phyloP scores from a whole-genome alignment of 2,113 vertebrate species.

The Mugil cephalus region DNA sequence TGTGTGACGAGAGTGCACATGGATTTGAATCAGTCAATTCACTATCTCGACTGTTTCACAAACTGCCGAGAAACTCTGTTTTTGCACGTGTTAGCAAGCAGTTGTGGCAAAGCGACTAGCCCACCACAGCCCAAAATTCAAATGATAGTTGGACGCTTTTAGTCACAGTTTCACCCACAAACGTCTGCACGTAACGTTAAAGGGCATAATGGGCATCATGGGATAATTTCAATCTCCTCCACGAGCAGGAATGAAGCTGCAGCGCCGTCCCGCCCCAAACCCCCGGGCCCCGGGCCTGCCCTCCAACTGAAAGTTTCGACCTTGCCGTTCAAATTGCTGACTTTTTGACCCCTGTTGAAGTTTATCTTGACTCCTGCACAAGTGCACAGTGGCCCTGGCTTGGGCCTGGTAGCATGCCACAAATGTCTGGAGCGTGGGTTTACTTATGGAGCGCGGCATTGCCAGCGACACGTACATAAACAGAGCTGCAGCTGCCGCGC shows the following conservation, averaged over 20 bases:
- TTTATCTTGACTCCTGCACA: conserved; percentile 69
- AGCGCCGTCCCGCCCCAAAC: conserved; percentile 13
- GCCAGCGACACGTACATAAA: conserved; percentile 57
- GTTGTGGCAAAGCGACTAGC: too few species aligned
- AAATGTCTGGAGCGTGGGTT: conserved; percentile 72
- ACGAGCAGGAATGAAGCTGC: conserved; percentile 18
- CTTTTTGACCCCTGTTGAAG: conserved; percentile 48
- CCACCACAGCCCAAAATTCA: background rate
- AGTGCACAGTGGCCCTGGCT: conserved; percentile 58
- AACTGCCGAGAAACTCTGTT: too few species aligned
- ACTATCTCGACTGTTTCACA: too few species aligned
- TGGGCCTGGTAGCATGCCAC: conserved; percentile 46
- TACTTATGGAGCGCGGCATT: conserved; percentile 69
- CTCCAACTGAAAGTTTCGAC: conserved; percentile 60
- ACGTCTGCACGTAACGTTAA: too few species aligned
- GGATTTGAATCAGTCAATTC: too few species aligned
- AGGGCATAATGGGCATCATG: too few species aligned
- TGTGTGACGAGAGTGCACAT: too few species aligned
- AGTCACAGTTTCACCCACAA: background rate
- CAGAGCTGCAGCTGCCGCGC: conserved; percentile 71
- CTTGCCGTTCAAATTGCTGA: conserved; percentile 53
- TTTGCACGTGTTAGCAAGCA: too few species aligned
- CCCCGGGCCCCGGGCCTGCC: conserved; percentile 14
- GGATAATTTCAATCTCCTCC: background rate
- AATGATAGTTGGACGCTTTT: background rate